A percentile compares a stretch with the other conserved stretches of the same genome.
These are phyloP conservation scores for Zaprionus lineosus DNA, from an alignment of 2,888 invertebrate species.

Conservation along the genomic window DNA sequence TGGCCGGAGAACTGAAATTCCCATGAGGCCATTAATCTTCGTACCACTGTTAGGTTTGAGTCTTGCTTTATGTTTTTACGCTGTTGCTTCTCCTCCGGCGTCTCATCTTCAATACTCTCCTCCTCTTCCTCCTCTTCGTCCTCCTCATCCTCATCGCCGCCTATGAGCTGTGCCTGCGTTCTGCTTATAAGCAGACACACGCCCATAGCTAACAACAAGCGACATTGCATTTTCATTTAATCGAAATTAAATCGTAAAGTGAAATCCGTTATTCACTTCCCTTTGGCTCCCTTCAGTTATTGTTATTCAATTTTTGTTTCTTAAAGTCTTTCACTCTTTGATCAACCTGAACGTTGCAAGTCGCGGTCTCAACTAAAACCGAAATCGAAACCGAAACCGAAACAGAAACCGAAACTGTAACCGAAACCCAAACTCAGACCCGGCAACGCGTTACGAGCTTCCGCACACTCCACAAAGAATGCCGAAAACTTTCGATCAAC, in stretches of 20 bases:
- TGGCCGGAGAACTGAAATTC: too few relatives aligned
- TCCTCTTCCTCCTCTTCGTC: conserved; percentile 79
- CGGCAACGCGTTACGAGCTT: conserved; percentile 46
- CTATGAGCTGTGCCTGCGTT: conserved; percentile 67
- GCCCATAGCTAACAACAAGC: conserved; percentile 44
- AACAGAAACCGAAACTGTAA: conserved; percentile 17
- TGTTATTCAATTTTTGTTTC: conserved; percentile 2
- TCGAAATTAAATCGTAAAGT: conserved; percentile 39
- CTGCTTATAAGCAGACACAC: conserved; percentile 54
- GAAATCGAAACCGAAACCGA: conserved; percentile 33
- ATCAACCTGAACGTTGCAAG: conserved; percentile 54
- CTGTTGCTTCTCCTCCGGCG: conserved; percentile 70
- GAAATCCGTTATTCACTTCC: conserved; percentile 45
- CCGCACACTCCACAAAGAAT: conserved; percentile 67
- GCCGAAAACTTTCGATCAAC: conserved; percentile 73
- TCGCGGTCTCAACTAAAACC: conserved; percentile 61
- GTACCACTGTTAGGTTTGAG: conserved; percentile 78
- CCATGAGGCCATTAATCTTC: conserved; percentile 66
- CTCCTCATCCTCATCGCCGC: conserved; percentile 80
- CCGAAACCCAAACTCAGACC: background rate
- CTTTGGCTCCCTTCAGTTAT: background rate
- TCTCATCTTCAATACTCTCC: conserved; percentile 80
- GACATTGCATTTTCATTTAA: conserved; percentile 45
- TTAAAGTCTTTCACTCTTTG: conserved; percentile 17
- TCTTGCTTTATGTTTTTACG: conserved; percentile 80